phyloP scores from a whole-genome alignment of 2,888 invertebrate species.

The Dolichopus griseipennis region DNA sequence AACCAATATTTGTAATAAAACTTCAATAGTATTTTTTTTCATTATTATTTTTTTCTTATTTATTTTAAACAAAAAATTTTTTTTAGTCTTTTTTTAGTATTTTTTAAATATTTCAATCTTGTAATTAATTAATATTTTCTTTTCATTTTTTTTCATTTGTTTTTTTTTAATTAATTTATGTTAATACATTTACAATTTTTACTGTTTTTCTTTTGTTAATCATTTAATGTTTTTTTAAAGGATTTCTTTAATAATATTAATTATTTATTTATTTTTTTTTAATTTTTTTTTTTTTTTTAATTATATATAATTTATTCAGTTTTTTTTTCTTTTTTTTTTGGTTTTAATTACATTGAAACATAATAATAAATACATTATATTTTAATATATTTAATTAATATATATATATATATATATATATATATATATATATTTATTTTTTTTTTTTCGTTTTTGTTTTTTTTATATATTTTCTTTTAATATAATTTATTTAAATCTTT shows the following conservation, averaged over 20 bases:
- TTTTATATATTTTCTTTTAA: conserved; percentile 11
- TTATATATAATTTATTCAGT: conserved; percentile 11
- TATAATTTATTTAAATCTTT: conserved; percentile 4
- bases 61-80: too few species aligned
- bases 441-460: conserved; percentile 16
- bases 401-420: conserved; percentile 12
- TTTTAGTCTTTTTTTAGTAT: too few species aligned
- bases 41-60: too few species aligned
- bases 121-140: background rate
- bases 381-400: conserved; percentile 3
- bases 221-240: conserved; percentile 18
- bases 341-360: conserved; percentile 10
- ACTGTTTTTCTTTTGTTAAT: conserved; percentile 13
- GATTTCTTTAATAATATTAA: conserved; percentile 15
- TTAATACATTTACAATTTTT: conserved; percentile 4
- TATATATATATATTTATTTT: background rate
- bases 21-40: too few species aligned
- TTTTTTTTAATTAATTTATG: background rate
- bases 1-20: too few species aligned
- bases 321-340: conserved; percentile 11
- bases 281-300: conserved; percentile 11
- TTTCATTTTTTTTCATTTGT: background rate
- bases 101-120: too few species aligned
- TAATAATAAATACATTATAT: conserved; percentile 4
- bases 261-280: conserved; percentile 14